phyloP scores from a whole-genome alignment of 2,113 vertebrate genomes.

The Amphiprion percula region DNA sequence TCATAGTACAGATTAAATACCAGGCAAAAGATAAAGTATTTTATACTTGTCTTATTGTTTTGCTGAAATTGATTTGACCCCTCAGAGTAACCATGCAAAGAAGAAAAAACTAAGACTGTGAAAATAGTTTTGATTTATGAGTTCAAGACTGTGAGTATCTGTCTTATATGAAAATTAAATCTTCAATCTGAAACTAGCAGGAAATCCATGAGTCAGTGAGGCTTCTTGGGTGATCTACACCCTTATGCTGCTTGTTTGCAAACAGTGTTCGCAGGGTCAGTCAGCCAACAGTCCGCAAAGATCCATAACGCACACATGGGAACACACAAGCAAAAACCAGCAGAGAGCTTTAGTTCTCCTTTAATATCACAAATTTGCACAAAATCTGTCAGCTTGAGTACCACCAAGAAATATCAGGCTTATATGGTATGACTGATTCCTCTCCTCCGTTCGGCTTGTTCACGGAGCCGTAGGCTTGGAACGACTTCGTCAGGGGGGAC shows the following conservation, averaged over 20 bases:
- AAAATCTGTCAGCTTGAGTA: constrained; percentile 30
- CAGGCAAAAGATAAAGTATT: neutral
- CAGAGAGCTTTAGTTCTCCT: constrained; percentile 1
- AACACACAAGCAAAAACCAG: constrained; percentile 30
- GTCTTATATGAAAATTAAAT: constrained; percentile 4
- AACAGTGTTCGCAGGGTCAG: constrained; percentile 41
- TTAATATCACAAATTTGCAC: constrained; percentile 34
- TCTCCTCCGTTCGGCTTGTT: constrained; percentile 32
- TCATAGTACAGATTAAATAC: neutral
- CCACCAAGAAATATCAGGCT: constrained; percentile 49
- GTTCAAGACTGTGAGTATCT: neutral
- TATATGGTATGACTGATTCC: constrained; percentile 37
- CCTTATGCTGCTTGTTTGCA: constrained; percentile 56
- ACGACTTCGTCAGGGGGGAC: constrained; percentile 31
- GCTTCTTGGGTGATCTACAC: constrained; percentile 22
- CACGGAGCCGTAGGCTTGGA: constrained; percentile 32
- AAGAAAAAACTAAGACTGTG: too few species aligned
- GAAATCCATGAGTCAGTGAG: constrained; percentile 9
- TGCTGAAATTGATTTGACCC: too few species aligned
- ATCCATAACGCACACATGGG: constrained; percentile 11
- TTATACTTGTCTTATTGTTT: neutral
- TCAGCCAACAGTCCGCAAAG: constrained; percentile 39
- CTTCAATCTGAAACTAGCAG: constrained; percentile 7
- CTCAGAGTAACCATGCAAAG: too few species aligned
- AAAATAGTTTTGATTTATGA: neutral